Base-by-base conservation (phyloP, 2,113 vertebrate species). In the Pterocles burchelli region DNA sequence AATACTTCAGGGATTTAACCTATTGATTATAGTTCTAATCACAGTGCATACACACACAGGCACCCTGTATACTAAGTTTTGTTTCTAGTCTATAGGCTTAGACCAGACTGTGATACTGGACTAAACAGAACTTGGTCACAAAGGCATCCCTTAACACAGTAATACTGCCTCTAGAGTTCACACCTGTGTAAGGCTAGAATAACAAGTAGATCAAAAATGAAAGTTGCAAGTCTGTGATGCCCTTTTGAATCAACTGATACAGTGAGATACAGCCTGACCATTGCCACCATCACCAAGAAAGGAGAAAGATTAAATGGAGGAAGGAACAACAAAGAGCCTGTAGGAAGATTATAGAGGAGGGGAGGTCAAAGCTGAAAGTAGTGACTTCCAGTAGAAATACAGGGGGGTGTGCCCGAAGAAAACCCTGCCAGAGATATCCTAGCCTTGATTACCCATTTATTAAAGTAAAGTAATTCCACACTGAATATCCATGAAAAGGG, bases 271-370 rank as follows among this genome's bases (percentile, higher is more conserved):
- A 18, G 13, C 3, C 1, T 9, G 41, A 26, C 12, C 17, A 17
- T 29, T 49, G 31, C 19, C 33, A 83, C 8, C 17, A 22, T 16
- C 25, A 57, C 13, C 31, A 54, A 67, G 48, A 58, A 17, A 80
- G 41, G 65, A 63, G 36, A 81, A 58, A 6, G 11, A 78, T 16
- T 33, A 93, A 57, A 62, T 20, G 8, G 43, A n/a, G 17, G 17
- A 31, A 84, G 43, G 20, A 62, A 55, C 14, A 58, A 24, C 3
- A 21, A 82, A 78, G 22, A 48, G 22, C 4, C 61, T 41, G 28
- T 86, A 75, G 22, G 29, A 80, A 86, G 17, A 49, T 6, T 11
- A 25, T 0, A 51, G n/a, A 58, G 18, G 0, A 1, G 4, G 10
- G 15, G 13, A 71, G 22, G 31, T 58, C 31, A 36, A 74, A 77